phyloP scores from a whole-genome alignment of 1,140 invertebrate genomes.

The Lithobius niger region DNA sequence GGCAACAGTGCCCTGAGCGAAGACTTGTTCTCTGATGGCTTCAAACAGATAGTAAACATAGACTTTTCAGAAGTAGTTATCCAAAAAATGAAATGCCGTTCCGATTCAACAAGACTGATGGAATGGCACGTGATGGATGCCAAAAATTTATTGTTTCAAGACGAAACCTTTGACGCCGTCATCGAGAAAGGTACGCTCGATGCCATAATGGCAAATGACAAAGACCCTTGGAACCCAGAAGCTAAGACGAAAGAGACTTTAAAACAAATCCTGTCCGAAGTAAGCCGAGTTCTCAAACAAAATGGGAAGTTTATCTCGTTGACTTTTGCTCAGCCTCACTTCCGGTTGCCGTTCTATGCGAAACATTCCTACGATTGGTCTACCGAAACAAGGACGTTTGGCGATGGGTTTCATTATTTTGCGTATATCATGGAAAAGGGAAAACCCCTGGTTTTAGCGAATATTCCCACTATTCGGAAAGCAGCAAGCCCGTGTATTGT shows the following conservation, averaged over 20 bases:
- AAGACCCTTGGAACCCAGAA: constrained; percentile 34
- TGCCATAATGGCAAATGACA: constrained; percentile 36
- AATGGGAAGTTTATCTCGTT: constrained; percentile 38
- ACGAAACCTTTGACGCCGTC: constrained; percentile 35
- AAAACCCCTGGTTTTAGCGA: neutral
- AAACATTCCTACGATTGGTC: constrained; percentile 26
- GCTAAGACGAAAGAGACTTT: constrained; percentile 20
- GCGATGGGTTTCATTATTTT: constrained; percentile 37
- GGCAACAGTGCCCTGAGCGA: too few species aligned
- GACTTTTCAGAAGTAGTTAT: constrained; percentile 38
- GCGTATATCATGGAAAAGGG: constrained; percentile 28
- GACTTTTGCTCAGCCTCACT: constrained; percentile 39
- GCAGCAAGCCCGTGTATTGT: too few species aligned
- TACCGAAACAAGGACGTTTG: constrained; percentile 28
- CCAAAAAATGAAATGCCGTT: constrained; percentile 27
- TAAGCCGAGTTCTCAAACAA: constrained; percentile 28
- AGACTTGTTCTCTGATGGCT: constrained; percentile 35
- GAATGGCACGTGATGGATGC: constrained; percentile 34
- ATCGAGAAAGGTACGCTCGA: constrained; percentile 41
- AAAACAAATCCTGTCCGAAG: constrained; percentile 26
- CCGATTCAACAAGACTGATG: constrained; percentile 21
- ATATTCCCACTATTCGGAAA: too few species aligned
- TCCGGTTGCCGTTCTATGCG: constrained; percentile 32
- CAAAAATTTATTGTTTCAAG: constrained; percentile 25
- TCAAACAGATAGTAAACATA: constrained; percentile 32